Evolutionary conservation across 1,140 invertebrate genomes (phyloP).

Genomic region (Copidosoma floridanum): DNA sequence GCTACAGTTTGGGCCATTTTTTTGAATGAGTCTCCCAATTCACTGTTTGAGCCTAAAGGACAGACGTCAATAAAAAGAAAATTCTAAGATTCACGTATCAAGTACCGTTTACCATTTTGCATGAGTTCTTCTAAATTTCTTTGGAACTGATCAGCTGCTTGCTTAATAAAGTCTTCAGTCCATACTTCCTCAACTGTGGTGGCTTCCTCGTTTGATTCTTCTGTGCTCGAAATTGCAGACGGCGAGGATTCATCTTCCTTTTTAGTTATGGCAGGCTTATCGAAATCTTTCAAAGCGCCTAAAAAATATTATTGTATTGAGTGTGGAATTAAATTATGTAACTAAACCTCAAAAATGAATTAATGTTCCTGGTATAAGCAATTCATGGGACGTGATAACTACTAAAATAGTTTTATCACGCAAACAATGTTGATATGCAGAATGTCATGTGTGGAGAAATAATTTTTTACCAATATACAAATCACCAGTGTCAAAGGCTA

Average conservation of each 20-base stretch:
- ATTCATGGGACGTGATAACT: background rate
- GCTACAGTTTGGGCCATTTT: constrained; percentile 47
- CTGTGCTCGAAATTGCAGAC: background rate
- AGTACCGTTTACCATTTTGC: constrained; percentile 47
- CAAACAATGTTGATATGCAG: too few species aligned
- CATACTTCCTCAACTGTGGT: constrained; percentile 34
- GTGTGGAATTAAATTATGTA: constrained; percentile 13
- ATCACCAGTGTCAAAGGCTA: constrained; percentile 25
- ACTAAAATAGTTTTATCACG: too few species aligned
- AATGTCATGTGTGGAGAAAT: too few species aligned
- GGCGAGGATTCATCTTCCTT: constrained; percentile 23
- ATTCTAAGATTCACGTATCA: too few species aligned
- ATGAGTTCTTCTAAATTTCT: constrained; percentile 44
- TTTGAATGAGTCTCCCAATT: constrained; percentile 45
- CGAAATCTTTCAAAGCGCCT: constrained; percentile 60
- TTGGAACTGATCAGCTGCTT: constrained; percentile 46
- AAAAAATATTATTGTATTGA: background rate
- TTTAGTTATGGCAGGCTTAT: constrained; percentile 29
- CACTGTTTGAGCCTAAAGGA: constrained; percentile 1
- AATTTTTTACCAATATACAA: background rate
- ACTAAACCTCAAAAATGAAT: constrained; percentile 4
- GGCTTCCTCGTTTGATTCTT: constrained; percentile 31
- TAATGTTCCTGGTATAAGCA: background rate
- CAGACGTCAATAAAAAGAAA: too few species aligned
- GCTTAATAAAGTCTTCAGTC: constrained; percentile 47